Evolutionary conservation across 1,140 invertebrate genomes (phyloP), one percentile per base, ranked within the genome.

Genomic region (Pogonomyrmex californicus): DNA sequence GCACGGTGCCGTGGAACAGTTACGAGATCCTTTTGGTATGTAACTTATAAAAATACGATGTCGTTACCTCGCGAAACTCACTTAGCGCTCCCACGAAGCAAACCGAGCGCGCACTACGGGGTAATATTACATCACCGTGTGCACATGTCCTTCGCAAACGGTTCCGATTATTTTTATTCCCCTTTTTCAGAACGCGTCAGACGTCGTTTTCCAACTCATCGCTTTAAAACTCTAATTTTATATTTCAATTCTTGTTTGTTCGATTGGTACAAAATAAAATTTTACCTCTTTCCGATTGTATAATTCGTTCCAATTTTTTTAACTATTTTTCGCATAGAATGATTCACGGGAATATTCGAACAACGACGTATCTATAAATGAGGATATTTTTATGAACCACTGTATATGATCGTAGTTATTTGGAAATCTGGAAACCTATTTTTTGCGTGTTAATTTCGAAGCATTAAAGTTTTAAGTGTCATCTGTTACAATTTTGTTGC

Each of bases 41-140:
- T 83, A 82, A 73, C 66, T 82, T 73, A 60, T 73, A 83, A 83
- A 83, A 83, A 83, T 83, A 73, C 54, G 68, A 75, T 60, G 79
- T 83, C 68, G 77, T 81, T 82, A 71, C 51, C 38, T 44, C 51
- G 78, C 66, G 66, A 82, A 81, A 81, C 77, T 81, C 63, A 68
- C 38, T 77, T 77, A 77, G 75, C 56, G 75, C 56, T 44, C 23
- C 56, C 75, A 49, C 63, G 77, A 54, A 41, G 63, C 47, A 56
- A 68, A 70, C 63, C 63, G 77, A 70, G 63, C 47, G 63, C 47
- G 77, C 47, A 10, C 49, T 81, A 33, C 23, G 12, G 4, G 23
- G 73, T 14, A 38, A 77, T 47, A 70, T 81, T 81, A 81, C 77
- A 54, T 81, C 65, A 70, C n/a, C 9, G 47, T 30, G 47, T 30